Conservation (phyloP, 2,113 vertebrate species). For the Caranx melampygus region DNA sequence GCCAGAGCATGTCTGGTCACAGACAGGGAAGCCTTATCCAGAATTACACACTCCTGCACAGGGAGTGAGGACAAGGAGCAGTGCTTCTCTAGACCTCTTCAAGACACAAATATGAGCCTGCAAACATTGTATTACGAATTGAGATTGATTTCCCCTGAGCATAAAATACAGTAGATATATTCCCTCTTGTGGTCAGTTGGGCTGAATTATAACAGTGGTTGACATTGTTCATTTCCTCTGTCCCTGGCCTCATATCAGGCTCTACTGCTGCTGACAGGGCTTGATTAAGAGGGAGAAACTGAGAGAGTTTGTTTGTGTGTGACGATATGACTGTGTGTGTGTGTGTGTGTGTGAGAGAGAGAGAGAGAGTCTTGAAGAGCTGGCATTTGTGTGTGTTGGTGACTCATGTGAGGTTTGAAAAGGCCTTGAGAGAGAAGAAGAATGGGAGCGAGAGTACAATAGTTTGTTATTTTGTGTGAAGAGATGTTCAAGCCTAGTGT, state of each 20-base stretch:
- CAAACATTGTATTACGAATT: constrained; percentile 42
- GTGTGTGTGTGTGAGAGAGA: not conserved
- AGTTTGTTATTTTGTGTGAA: constrained; percentile 42
- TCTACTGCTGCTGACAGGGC: constrained; percentile 58
- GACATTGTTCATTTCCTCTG: constrained; percentile 62
- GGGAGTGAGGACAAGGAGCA: not conserved
- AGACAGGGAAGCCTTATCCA: constrained; percentile 9
- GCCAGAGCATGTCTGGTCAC: constrained; percentile 26
- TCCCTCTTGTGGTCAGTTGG: constrained; percentile 49
- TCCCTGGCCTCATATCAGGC: constrained; percentile 58
- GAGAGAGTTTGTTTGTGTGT: constrained; percentile 46
- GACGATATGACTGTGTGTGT: constrained; percentile 11
- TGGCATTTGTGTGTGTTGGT: constrained; percentile 25
- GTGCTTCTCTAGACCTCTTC: constrained; percentile 25
- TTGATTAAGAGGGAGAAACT: constrained; percentile 55
- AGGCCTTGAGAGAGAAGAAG: constrained; percentile 55
- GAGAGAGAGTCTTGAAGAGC: constrained; percentile 8
- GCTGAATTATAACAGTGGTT: constrained; percentile 63
- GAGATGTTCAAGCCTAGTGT: constrained; percentile 10
- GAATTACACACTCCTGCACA: not conserved
- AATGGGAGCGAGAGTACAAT: constrained; percentile 41
- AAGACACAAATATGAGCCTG: constrained; percentile 23
- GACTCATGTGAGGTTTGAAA: constrained; percentile 52
- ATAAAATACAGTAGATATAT: constrained; percentile 55
- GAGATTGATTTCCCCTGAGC: constrained; percentile 67